Base-by-base conservation (phyloP, 1,140 invertebrate species). In the Pogonomyrmex californicus region DNA sequence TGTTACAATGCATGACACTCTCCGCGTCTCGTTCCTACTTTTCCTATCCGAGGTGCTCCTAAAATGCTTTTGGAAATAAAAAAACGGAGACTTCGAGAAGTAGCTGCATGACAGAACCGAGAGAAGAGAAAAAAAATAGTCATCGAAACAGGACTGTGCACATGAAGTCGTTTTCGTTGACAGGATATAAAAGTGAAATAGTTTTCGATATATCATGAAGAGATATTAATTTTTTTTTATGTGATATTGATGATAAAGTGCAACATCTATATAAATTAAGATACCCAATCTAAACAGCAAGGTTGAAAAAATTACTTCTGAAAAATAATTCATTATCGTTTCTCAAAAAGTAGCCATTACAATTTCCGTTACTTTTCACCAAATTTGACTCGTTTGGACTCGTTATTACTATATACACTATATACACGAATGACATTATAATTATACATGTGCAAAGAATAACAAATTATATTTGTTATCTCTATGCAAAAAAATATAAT, bases 81-180 rank as follows among this genome's bases (percentile, higher is more conserved):
- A 77, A 65, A 49, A 66, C 7, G 66, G n/a, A 62, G 49, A 30
- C 30, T 66, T 65, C 73, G 38, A 51, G 38, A 78, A 30, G 6
- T 58, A 30, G 33, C 66, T 58, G 49, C 41, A 23, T 66, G 30
- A 83, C 12, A 83, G 54, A 83, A 83, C 23, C n/a, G 30, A 73
- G 51, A 58, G 14, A 58, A 41, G 23, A 38, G 9, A 58, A 47
- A 41, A 41, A 58, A 71, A 73, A 71, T 33, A 71, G 9, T 75
- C 10, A 41, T 60, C 70, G 41, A 60, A 30, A 70, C 10, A 30
- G 77, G 38, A 47, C 38, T 49, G 54, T 83, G 41, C 56, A 63
- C 38, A 77, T 2, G 23, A 23, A 23, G 0, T 23, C 23, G 23
- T 23, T 23, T 23, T 23, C 23, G 23, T 23, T 23, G 23, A 23